Evolutionary conservation across 2,797 vertebrate genomes (phyloP).

Genomic region (Mycteria americana): DNA sequence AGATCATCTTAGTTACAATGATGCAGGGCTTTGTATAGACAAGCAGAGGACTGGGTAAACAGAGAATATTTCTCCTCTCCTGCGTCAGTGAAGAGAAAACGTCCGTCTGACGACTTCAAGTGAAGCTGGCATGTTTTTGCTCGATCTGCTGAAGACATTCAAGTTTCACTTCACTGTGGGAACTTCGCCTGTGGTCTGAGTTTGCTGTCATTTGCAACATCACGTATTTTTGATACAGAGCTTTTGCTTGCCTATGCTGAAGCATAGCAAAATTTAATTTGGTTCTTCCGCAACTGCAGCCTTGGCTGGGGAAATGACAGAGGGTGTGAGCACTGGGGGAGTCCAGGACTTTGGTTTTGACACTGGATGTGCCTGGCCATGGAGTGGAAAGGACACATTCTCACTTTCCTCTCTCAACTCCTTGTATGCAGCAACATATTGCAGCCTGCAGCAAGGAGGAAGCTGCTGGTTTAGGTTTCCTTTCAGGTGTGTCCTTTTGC

Average conservation of each 20-base stretch:
- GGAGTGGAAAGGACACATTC: not conserved
- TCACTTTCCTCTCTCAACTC: not conserved
- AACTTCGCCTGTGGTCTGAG: not conserved
- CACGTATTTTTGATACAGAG: not conserved
- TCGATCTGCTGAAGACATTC: not conserved
- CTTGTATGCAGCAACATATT: not conserved
- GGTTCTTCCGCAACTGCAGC: not conserved
- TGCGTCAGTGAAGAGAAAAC: not conserved
- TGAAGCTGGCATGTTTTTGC: not conserved
- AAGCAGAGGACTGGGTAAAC: not conserved
- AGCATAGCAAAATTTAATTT: not conserved
- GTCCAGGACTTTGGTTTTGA: not conserved
- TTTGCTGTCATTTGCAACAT: not conserved
- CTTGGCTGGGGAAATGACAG: not conserved
- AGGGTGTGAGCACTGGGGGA: not conserved
- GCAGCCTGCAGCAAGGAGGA: not conserved
- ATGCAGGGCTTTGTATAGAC: not conserved
- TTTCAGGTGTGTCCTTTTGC: not conserved
- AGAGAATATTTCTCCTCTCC: not conserved
- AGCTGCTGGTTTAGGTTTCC: not conserved
- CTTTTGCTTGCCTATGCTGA: not conserved
- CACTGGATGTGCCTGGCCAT: not conserved
- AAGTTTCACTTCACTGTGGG: conserved; percentile 35
- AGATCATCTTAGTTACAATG: not conserved
- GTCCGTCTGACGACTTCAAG: not conserved